Base-by-base conservation (phyloP, 2,888 invertebrate genomes). In the Amphipoea oculea region DNA sequence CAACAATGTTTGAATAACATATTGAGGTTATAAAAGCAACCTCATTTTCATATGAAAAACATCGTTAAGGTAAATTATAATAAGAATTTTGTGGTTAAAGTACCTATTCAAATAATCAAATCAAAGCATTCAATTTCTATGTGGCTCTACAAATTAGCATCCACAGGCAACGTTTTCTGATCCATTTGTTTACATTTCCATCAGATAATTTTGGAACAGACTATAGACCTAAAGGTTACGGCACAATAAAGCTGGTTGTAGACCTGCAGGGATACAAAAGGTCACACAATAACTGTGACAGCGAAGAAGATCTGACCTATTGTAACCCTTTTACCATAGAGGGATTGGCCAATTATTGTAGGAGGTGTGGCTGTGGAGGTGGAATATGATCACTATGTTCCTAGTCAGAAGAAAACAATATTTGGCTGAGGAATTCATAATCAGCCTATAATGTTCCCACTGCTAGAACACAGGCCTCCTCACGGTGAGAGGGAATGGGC, bases 241-340 rank as follows among this genome's bases (percentile, higher is more conserved):
- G 12, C 45, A 79, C 54, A 48, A 72, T 79, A 72, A 63, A 72
- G 73, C 79, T 23, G 81, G 81, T 57, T 81, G 29, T 29, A 65
- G 29, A 79, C 63, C 79, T 65, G 4, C 14, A 45, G 11, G 11
- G 63, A 48, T 23, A 12, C 54, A 29, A 73, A 65, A 81, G 79
- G 81, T 79, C 79, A 73, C 17, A 6, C 29, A 65, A 29, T 73
- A 65, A 81, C 54, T 73, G 40, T 45, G 42, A 70, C 81, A 63
- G 51, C 29, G 80, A 60, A 76, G 57, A 75, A 78, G 54, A 29
- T 60, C 36, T 70, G 71, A 80, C 60, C 70, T 62, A 80, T 70
- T 80, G 42, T 60, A 70, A 63, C 20, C 1, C 36, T 42, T 70
- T 68, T 62, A 78, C 60, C 69, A 9, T 42, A 60, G 3, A 79